phyloP scores from a whole-genome alignment of 2,888 invertebrate genomes.

The Nomada ruficornis region DNA sequence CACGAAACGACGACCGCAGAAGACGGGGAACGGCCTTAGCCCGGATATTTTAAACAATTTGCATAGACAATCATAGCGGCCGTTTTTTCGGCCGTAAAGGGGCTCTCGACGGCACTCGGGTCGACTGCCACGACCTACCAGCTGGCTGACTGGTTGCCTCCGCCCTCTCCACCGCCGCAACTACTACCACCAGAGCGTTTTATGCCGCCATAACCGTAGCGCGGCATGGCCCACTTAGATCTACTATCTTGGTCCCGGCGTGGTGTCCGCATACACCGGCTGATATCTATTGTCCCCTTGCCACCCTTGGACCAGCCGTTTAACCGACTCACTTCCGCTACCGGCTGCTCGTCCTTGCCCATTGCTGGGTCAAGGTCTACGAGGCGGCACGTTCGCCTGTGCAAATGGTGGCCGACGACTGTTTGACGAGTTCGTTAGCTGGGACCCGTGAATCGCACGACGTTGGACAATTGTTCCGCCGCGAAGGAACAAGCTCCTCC shows the following conservation, averaged over 20 bases:
- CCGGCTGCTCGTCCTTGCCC: slow-evolving; percentile 65
- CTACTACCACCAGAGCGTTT: slow-evolving; percentile 79
- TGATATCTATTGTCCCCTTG: slow-evolving; percentile 81
- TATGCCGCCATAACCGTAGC: slow-evolving; percentile 84
- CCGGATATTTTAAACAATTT: slow-evolving; percentile 84
- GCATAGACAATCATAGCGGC: slow-evolving; percentile 84
- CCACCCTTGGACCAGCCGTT: slow-evolving; percentile 64
- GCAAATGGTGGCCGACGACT: slow-evolving; percentile 19
- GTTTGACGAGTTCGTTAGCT: slow-evolving; percentile 27
- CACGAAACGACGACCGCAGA: slow-evolving; percentile 52
- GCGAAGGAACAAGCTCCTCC: slow-evolving; percentile 22
- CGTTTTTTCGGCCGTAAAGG: slow-evolving; percentile 83
- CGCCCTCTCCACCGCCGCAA: slow-evolving; percentile 62
- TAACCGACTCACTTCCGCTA: slow-evolving; percentile 63
- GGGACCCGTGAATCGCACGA: background rate
- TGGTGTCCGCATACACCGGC: slow-evolving; percentile 70
- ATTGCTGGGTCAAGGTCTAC: slow-evolving; percentile 67
- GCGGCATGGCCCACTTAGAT: slow-evolving; percentile 84
- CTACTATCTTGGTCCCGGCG: slow-evolving; percentile 80
- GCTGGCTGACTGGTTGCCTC: slow-evolving; percentile 63
- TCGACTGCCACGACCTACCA: slow-evolving; percentile 71
- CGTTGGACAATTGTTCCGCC: slow-evolving; percentile 63
- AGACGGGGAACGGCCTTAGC: slow-evolving; percentile 57
- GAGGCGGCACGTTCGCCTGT: slow-evolving; percentile 6
- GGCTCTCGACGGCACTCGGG: slow-evolving; percentile 77